Percentiles rank a stretch among this genome's conserved stretches.
phyloP scores from a whole-genome alignment of 2,888 invertebrate genomes.

The Brenthis ino region DNA sequence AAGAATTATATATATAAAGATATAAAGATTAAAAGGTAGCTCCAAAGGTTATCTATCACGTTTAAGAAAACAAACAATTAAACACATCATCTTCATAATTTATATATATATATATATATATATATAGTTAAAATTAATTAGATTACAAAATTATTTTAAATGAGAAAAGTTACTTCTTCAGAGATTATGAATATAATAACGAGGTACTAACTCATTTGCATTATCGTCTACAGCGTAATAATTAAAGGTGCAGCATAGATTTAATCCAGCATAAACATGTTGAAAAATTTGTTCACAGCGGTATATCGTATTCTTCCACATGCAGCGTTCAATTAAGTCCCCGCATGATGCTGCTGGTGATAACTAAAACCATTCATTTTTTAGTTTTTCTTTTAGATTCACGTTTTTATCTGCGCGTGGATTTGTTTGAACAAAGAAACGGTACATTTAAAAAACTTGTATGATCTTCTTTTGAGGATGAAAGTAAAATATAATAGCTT shows the following conservation, averaged over 20 bases:
- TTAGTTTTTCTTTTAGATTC: background rate
- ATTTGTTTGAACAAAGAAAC: background rate
- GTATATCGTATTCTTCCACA: conserved; percentile 80
- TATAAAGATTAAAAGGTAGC: too few species aligned
- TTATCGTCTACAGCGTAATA: conserved; percentile 69
- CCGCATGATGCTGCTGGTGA: conserved; percentile 74
- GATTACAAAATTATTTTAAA: too few species aligned
- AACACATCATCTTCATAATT: too few species aligned
- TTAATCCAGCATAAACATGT: conserved; percentile 69
- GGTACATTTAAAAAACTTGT: too few species aligned
- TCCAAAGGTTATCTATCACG: too few species aligned
- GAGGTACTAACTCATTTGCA: conserved; percentile 36
- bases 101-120: too few species aligned
- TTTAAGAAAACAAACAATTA: too few species aligned
- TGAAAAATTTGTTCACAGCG: conserved; percentile 79
- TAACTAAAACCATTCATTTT: conserved; percentile 55
- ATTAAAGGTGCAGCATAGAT: conserved; percentile 86
- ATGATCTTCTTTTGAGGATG: too few species aligned
- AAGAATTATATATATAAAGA: too few species aligned
- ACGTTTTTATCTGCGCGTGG: background rate
- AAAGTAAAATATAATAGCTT: too few species aligned
- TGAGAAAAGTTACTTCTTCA: too few species aligned
- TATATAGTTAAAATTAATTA: too few species aligned
- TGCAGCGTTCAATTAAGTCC: conserved; percentile 76
- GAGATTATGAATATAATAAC: background rate